A percentile compares a stretch with the other conserved stretches of the same genome.
phyloP scores from a whole-genome alignment of 2,888 invertebrate species.

The Keiferia lycopersicella region DNA sequence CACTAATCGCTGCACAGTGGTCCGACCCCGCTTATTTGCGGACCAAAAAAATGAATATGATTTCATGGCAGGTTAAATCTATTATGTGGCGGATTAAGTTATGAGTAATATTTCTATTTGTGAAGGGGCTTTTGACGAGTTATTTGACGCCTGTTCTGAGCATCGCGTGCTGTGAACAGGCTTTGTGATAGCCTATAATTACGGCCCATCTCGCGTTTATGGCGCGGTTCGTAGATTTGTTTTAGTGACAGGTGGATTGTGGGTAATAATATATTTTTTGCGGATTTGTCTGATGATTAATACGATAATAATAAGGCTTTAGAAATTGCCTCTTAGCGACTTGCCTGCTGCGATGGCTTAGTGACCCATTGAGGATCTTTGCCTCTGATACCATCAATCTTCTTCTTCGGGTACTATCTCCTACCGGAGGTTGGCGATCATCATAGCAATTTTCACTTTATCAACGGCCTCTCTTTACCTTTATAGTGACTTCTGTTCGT shows the following conservation, averaged over 20 bases:
- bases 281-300: slow-evolving; percentile 39
- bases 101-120: slow-evolving; percentile 78
- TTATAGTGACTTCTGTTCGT: no score
- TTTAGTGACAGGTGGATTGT: slow-evolving; percentile 67
- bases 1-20: slow-evolving; percentile 65
- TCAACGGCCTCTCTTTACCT: no score
- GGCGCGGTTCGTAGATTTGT: slow-evolving; percentile 59
- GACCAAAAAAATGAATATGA: slow-evolving; percentile 70
- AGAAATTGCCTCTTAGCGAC: not conserved
- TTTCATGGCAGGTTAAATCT: slow-evolving; percentile 80
- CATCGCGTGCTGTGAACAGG: slow-evolving; percentile 63
- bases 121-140: slow-evolving; percentile 73
- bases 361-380: not conserved
- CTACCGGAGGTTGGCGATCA: no score
- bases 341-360: not conserved
- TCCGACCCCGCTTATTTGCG: slow-evolving; percentile 67
- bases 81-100: slow-evolving; percentile 78
- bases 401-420: no score
- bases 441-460: no score
- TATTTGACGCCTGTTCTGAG: slow-evolving; percentile 73
- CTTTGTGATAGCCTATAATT: slow-evolving; percentile 62
- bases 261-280: slow-evolving; percentile 43
- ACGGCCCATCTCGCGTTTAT: slow-evolving; percentile 54
- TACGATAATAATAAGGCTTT: slow-evolving; percentile 1
- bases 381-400: not conserved